Percentiles rank a stretch among this genome's conserved stretches.
These are phyloP conservation scores for Limnephilus marmoratus DNA, from an alignment of 2,888 invertebrate species.

Conservation along the genomic window DNA sequence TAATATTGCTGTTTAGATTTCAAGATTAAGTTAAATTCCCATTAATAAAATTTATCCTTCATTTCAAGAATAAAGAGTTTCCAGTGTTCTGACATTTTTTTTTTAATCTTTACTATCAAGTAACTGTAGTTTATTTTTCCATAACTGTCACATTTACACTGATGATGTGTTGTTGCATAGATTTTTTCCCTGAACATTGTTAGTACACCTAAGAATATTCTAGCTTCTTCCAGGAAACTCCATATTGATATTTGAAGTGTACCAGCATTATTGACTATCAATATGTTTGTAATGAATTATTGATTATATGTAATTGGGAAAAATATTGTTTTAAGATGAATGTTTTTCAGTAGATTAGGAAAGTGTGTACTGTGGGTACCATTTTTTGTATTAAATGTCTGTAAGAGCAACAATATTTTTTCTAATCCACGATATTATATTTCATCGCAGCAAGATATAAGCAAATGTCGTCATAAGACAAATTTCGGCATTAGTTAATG, in stretches of 20 bases:
- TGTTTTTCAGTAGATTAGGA: neutral
- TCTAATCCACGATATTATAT: neutral
- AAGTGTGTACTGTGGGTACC: too few relatives aligned
- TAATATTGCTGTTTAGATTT: neutral
- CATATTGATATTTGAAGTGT: neutral
- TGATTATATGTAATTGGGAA: neutral
- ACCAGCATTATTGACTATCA: neutral
- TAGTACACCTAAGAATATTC: neutral
- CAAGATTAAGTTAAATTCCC: too few relatives aligned
- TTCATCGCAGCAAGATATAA: neutral
- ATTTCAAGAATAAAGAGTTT: too few relatives aligned
- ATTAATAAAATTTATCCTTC: too few relatives aligned
- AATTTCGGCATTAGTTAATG: conserved; percentile 29
- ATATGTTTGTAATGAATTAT: neutral
- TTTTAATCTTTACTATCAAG: too few relatives aligned
- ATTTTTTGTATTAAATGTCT: neutral
- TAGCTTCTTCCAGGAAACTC: neutral
- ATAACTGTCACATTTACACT: neutral
- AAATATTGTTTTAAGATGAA: neutral
- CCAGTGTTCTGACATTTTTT: neutral
- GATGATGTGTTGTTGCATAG: neutral
- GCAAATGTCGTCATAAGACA: neutral
- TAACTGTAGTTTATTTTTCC: neutral
- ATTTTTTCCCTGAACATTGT: neutral
- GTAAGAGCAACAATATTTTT: neutral